Base-by-base conservation (phyloP, 2,113 vertebrate genomes). In the Sprattus sprattus region DNA sequence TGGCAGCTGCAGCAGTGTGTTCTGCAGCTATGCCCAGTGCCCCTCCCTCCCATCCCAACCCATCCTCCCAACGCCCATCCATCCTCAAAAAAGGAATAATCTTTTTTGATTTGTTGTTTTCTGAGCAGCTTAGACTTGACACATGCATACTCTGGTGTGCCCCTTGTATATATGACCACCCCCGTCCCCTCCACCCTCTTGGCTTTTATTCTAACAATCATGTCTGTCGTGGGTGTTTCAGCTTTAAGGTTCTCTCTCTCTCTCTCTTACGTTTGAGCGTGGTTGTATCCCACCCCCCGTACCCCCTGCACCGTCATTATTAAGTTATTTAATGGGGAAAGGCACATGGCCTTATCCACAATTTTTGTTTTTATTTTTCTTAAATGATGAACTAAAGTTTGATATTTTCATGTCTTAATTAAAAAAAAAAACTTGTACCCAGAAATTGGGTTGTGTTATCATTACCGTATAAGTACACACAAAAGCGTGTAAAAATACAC, bases 301-400 rank as follows among this genome's bases (percentile, higher is more conserved):
- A 87, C 87, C 90, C 86, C 78, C 85, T 86, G 89, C 87, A 85
- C 91, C 86, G 85, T 95, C 90, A 92, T 91, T 91, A 89, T 96
- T 98, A 97, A 98, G 94, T 98, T 98, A 98, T 97, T 97, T 91
- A 92, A 91, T 93, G 92, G 93, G 96, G 95, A 95, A 91, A 95
- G 93, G 94, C 95, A 94, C 95, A 95, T 87, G 87, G 85, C 90
- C 90, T 89, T 57, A 84, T 90, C 91, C 89, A 91, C 90, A 92
- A 90, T 81, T 89, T 87, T 92, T 13, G 90, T 90, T 88, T 88
- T 52, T 83, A 60, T 67, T 81, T 84, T 86, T 86, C 86, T 88
- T 94, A 94, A 92, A 90, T 60, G 85, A 88, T 60, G 85, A 88
- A 93, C 91, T 93, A 93, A 92, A 89, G 87, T 92, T 94, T 94